Evolutionary conservation across 2,113 vertebrate genomes (phyloP).

Genomic region (Platichthys flesus): DNA sequence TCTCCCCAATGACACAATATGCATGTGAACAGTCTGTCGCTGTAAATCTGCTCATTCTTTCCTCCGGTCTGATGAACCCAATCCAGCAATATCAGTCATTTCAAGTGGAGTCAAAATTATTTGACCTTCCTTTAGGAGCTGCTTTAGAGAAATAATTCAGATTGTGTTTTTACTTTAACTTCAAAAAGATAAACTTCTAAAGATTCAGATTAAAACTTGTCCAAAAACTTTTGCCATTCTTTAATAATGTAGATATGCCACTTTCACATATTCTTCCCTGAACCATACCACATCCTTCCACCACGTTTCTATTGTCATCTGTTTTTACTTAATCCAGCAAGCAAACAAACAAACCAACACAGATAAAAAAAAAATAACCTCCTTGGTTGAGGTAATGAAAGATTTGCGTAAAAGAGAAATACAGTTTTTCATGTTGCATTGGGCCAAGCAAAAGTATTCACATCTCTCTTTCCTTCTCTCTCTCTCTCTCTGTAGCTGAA

Average conservation of each 20-base stretch:
- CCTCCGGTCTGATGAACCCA: background rate
- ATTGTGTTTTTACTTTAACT: background rate
- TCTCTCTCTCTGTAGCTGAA: constrained; percentile 82
- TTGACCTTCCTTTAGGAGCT: background rate
- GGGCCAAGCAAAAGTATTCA: no score
- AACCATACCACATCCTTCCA: no score
- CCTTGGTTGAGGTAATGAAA: background rate
- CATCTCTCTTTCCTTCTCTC: background rate
- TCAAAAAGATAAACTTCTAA: background rate
- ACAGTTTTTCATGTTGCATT: background rate
- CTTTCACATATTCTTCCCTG: no score
- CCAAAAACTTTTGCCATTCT: background rate
- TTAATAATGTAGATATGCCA: background rate
- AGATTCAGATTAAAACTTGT: background rate
- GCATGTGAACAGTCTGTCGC: constrained; percentile 35
- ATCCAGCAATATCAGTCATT: constrained; percentile 5
- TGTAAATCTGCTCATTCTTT: constrained; percentile 23
- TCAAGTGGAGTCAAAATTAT: no score
- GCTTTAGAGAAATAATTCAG: background rate
- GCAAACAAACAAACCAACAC: background rate
- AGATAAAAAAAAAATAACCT: no score
- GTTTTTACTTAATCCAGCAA: no score
- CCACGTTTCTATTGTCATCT: no score
- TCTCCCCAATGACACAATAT: constrained; percentile 43
- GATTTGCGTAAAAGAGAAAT: background rate